Percentiles rank a stretch among this genome's conserved stretches.
phyloP scores from a whole-genome alignment of 2,888 invertebrate species.

The Ophion obscuratus region DNA sequence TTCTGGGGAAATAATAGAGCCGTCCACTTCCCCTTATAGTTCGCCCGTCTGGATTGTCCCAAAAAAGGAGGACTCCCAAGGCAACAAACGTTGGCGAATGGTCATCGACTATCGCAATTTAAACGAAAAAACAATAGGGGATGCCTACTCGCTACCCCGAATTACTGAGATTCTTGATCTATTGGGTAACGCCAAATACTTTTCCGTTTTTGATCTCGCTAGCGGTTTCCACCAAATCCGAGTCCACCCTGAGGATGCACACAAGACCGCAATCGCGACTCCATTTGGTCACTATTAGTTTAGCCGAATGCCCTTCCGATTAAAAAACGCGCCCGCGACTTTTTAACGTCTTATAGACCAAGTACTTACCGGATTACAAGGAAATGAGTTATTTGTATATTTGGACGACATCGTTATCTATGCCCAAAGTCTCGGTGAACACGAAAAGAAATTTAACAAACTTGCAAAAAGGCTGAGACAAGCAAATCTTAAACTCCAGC shows the following conservation, averaged over 20 bases:
- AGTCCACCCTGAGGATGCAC: too few relatives aligned
- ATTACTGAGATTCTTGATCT: slow-evolving; percentile 80
- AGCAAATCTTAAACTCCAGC: slow-evolving; percentile 63
- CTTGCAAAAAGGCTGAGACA: slow-evolving; percentile 62
- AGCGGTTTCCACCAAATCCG: too few relatives aligned
- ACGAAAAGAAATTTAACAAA: slow-evolving; percentile 57
- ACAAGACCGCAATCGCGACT: too few relatives aligned
- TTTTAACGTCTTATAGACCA: not conserved
- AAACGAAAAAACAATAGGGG: slow-evolving; percentile 38
- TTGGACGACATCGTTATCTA: slow-evolving; percentile 53
- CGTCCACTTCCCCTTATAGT: too few relatives aligned
- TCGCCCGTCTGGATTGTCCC: slow-evolving; percentile 29
- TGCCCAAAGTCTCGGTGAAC: slow-evolving; percentile 56
- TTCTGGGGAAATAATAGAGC: too few relatives aligned
- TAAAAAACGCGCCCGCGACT: too few relatives aligned
- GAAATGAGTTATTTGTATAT: slow-evolving; percentile 63
- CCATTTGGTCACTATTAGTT: too few relatives aligned
- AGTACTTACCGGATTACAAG: slow-evolving; percentile 72
- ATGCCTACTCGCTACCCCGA: slow-evolving; percentile 77
- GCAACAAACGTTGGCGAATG: slow-evolving; percentile 47
- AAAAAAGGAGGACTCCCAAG: slow-evolving; percentile 43
- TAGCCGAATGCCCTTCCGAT: too few relatives aligned
- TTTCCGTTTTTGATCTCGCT: slow-evolving; percentile 35
- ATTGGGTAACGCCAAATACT: slow-evolving; percentile 77
- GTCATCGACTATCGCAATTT: slow-evolving; percentile 22